A percentile compares a stretch with the other conserved stretches of the same genome.
Conservation (phyloP, 2,888 invertebrate species). For the Camponotus fellah region DNA sequence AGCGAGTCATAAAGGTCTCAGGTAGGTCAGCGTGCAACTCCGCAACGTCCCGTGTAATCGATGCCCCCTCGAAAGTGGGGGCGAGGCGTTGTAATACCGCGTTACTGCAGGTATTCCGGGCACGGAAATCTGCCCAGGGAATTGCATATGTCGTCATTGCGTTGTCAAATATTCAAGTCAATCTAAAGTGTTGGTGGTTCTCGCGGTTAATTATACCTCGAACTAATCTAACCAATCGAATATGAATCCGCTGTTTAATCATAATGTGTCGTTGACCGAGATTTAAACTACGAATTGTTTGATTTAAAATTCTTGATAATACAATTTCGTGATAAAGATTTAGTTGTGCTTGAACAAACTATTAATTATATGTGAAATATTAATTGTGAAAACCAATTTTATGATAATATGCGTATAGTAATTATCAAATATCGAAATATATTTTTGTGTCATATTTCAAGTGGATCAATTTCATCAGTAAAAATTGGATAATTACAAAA, state of each 20-base stretch:
- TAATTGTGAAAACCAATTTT: conserved; percentile 20
- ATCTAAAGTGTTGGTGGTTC: conserved; percentile 77
- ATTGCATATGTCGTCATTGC: conserved; percentile 52
- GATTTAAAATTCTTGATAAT: conserved; percentile 36
- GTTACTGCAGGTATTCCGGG: conserved; percentile 21
- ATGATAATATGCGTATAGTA: background rate
- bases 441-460: background rate
- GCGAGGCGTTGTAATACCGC: conserved; percentile 32
- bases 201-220: conserved; percentile 73
- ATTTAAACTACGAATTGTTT: background rate
- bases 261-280: background rate
- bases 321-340: background rate
- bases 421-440: background rate
- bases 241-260: conserved; percentile 7
- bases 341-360: background rate
- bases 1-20: conserved; percentile 37
- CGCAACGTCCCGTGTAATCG: conserved; percentile 51
- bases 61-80: conserved; percentile 40
- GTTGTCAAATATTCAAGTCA: conserved; percentile 81
- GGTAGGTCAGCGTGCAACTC: conserved; percentile 51
- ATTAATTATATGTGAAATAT: conserved; percentile 14
- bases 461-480: background rate
- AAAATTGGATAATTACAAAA: background rate
- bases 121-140: conserved; percentile 53
- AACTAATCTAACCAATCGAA: conserved; percentile 80